A percentile compares a stretch with the other conserved stretches of the same genome.
Evolutionary conservation across 2,888 invertebrate genomes (phyloP).

Genomic region (Meandrusa payeni): DNA sequence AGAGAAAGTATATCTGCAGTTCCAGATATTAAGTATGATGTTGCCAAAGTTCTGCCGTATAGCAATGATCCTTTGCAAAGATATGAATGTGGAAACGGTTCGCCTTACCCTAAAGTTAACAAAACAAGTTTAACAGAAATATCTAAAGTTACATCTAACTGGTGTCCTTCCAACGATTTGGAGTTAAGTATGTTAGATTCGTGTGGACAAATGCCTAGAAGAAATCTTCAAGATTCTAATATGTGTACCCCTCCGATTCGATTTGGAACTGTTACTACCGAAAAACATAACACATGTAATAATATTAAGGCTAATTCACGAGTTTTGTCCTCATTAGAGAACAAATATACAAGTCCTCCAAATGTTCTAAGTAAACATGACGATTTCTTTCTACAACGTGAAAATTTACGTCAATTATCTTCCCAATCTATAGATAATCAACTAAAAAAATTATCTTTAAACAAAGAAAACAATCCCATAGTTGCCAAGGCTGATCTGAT

Average conservation of each 20-base stretch:
- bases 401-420: conserved; percentile 44
- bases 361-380: conserved; percentile 47
- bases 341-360: conserved; percentile 35
- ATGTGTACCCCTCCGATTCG: background rate
- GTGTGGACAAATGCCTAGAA: conserved; percentile 39
- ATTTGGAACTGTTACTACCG: background rate
- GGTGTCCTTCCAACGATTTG: conserved; percentile 58
- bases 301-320: conserved; percentile 18
- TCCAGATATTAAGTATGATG: conserved; percentile 36
- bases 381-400: conserved; percentile 60
- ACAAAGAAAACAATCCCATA: conserved; percentile 57
- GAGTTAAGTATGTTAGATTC: conserved; percentile 65
- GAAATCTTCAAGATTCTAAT: conserved; percentile 26
- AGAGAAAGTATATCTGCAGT: conserved; percentile 37
- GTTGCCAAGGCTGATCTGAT: conserved; percentile 46
- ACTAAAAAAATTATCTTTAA: conserved; percentile 41
- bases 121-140: conserved; percentile 43
- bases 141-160: conserved; percentile 34
- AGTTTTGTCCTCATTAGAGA: conserved; percentile 41
- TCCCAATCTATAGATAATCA: conserved; percentile 40
- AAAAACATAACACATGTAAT: background rate
- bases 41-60: conserved; percentile 39
- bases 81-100: conserved; percentile 57
- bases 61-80: conserved; percentile 55
- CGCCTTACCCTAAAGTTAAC: conserved; percentile 54